These are phyloP conservation scores for Mus minutoides DNA, from an alignment of 2,797 vertebrate species.

Conservation along the genomic window DNA sequence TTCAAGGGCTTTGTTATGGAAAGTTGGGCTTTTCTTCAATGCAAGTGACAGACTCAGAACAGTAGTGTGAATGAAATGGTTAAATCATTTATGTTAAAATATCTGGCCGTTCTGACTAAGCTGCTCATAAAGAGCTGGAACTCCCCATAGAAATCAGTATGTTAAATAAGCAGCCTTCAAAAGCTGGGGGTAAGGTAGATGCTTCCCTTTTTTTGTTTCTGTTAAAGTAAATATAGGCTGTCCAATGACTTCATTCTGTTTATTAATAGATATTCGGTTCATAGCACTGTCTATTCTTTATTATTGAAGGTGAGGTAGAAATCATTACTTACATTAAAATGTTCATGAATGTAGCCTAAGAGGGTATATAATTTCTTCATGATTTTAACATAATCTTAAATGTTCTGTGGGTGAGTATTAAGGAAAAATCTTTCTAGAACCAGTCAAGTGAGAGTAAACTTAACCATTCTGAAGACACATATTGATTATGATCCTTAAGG, in stretches of 20 bases:
- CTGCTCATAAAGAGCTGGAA: background rate
- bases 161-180: background rate
- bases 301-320: background rate
- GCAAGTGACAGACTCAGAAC: background rate
- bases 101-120: background rate
- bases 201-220: background rate
- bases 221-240: conserved; percentile 36
- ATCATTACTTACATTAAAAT: background rate
- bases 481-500: conserved; percentile 26
- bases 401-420: background rate
- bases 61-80: background rate
- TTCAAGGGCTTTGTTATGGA: background rate
- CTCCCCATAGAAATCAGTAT: background rate
- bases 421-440: conserved; percentile 25
- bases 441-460: conserved; percentile 43
- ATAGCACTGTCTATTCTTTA: background rate
- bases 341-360: background rate
- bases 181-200: background rate
- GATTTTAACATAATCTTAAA: background rate
- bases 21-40: conserved; percentile 41
- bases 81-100: background rate
- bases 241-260: conserved; percentile 5
- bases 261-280: background rate
- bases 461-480: conserved; percentile 39
- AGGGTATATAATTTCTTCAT: background rate